phyloP scores from a whole-genome alignment of 2,113 vertebrate genomes.

The Psilopsiagon aurifrons region DNA sequence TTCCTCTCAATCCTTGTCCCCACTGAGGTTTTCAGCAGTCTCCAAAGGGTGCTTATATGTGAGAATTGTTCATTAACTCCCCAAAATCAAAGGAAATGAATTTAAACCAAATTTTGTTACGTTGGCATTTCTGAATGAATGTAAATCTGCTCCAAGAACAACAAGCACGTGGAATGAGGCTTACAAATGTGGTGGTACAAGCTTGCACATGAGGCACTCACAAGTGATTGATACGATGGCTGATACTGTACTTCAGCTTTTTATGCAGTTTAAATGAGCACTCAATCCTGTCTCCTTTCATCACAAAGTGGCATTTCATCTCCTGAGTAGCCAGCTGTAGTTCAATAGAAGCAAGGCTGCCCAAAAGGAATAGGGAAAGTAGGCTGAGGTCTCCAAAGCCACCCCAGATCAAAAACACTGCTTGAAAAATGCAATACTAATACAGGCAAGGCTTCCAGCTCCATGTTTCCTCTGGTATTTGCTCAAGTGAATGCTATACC shows the following conservation, averaged over 20 bases:
- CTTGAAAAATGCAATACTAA: constrained; percentile 64
- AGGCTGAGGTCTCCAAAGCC: constrained; percentile 35
- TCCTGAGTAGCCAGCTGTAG: not conserved
- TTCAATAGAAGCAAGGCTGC: constrained; percentile 30
- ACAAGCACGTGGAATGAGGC: not conserved
- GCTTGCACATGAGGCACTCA: not conserved
- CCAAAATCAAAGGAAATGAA: not conserved
- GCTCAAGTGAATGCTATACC: constrained; percentile 48
- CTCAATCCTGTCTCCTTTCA: constrained; percentile 35
- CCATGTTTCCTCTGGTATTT: constrained; percentile 59
- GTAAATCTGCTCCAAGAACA: not conserved
- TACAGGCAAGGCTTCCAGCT: constrained; percentile 32
- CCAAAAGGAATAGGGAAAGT: constrained; percentile 23
- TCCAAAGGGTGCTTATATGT: not conserved
- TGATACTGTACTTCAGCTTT: constrained; percentile 29
- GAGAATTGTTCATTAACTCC: not conserved
- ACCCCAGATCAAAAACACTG: constrained; percentile 31
- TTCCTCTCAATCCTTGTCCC: not conserved
- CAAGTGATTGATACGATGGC: constrained; percentile 30
- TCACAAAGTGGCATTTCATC: constrained; percentile 44
- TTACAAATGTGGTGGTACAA: not conserved
- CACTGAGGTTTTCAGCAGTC: not conserved
- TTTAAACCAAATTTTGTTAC: not conserved
- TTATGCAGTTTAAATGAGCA: constrained; percentile 33
- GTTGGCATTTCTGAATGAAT: not conserved